phyloP scores from a whole-genome alignment of 2,113 vertebrate species.

The Dermatemys mawii region DNA sequence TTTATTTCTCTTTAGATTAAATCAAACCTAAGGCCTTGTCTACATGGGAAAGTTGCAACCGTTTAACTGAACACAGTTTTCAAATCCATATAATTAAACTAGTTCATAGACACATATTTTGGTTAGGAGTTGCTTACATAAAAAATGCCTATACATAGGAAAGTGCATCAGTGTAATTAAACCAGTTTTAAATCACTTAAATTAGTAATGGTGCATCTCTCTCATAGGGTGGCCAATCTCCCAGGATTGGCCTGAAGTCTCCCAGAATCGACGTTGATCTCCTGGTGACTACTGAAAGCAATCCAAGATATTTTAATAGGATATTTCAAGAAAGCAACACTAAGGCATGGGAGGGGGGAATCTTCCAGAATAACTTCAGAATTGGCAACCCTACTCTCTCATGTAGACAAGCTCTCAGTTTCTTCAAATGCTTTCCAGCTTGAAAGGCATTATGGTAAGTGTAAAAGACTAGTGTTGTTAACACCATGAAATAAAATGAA shows the following conservation, averaged over 20 bases:
- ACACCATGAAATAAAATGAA: neutral
- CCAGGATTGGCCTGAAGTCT: too few relatives aligned
- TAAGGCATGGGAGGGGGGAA: fast-evolving
- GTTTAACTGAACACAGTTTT: constrained; percentile 3
- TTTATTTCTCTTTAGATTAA: constrained; percentile 11
- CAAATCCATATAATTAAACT: neutral
- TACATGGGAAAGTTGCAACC: neutral
- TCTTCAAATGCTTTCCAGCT: neutral
- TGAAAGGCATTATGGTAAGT: neutral
- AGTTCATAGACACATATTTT: neutral
- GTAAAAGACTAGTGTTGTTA: neutral
- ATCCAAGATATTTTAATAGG: too few relatives aligned
- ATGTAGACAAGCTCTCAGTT: fast-evolving
- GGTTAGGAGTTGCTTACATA: fast-evolving
- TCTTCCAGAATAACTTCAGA: too few relatives aligned
- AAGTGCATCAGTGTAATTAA: neutral
- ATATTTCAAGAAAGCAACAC: too few relatives aligned
- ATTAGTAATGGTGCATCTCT: neutral
- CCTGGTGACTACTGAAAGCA: too few relatives aligned
- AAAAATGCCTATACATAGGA: neutral
- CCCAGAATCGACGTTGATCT: too few relatives aligned
- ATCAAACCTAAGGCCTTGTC: constrained; percentile 3
- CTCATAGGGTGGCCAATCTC: neutral
- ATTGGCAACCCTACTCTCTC: neutral
- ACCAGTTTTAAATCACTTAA: neutral